Base-by-base conservation (phyloP, 2,888 invertebrate genomes). In the Agonopterix arenella region DNA sequence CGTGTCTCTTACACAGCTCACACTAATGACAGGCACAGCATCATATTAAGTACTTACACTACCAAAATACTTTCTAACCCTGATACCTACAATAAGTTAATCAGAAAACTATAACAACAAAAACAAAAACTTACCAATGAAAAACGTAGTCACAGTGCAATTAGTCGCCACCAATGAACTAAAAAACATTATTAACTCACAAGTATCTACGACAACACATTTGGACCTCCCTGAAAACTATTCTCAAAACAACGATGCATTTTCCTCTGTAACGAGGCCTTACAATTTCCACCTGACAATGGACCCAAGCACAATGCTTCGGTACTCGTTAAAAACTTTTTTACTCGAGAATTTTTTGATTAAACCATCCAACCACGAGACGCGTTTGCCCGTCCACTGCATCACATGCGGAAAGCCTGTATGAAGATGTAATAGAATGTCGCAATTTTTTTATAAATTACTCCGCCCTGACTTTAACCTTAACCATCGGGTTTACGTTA, bases 71-170 rank as follows among this genome's bases (percentile, higher is more conserved):
- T 4, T n/a, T n/a, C n/a, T n/a, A n/a, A n/a, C n/a, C n/a, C n/a
- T 18, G 13, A 13, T 13, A 13, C 13, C 13, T 13, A 18, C 5
- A 28, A 28, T 28, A 28, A 28, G 1, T 28, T 7, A 28, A 28
- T 28, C 5, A 28, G 28, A 5, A 28, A 28, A 28, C 28, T 7
- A 28, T 28, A 28, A 28, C 5, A 28, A 28, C 5, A 28, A 7
- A 5, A 28, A 28, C 2, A 28, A 28, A 54, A 47, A 68, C 84
- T 83, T 53, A 84, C 84, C 83, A 57, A 85, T 72, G 58, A 80
- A 77, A 58, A 84, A 73, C 4, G 80, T 74, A 51, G 77, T 65
- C 28, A 84, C 46, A 49, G 72, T 73, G 58, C 84, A 84, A 51
- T 73, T 59, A 11, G 60, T 37, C 36, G 71, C 56, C 16, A 65